Evolutionary conservation across 1,140 invertebrate genomes (phyloP).

Genomic region (Micrasema longulum): DNA sequence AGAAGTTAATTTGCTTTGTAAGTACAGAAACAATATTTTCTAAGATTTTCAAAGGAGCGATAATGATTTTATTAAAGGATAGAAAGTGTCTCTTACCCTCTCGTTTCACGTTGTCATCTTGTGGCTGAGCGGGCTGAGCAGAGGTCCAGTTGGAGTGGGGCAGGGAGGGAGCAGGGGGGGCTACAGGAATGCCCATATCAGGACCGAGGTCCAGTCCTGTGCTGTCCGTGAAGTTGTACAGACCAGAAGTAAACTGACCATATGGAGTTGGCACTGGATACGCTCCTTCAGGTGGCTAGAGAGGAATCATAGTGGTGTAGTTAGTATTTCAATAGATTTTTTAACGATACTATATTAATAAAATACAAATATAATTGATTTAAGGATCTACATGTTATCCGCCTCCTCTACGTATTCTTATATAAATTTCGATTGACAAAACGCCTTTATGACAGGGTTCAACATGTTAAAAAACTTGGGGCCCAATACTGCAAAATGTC

Average conservation of each 20-base stretch:
- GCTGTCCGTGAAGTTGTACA: slow-evolving; percentile 24
- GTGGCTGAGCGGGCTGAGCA: slow-evolving; percentile 1
- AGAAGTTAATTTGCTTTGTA: too few relatives aligned
- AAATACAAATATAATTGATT: too few relatives aligned
- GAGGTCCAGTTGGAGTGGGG: slow-evolving; percentile 21
- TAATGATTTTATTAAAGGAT: not conserved
- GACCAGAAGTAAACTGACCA: slow-evolving; percentile 9
- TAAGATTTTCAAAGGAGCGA: not conserved
- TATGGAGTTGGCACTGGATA: slow-evolving; percentile 18
- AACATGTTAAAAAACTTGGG: too few relatives aligned
- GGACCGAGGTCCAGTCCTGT: slow-evolving; percentile 7
- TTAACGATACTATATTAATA: too few relatives aligned
- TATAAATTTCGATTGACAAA: too few relatives aligned
- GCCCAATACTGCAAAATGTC: too few relatives aligned
- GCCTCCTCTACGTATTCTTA: too few relatives aligned
- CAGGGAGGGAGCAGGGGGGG: slow-evolving; percentile 21
- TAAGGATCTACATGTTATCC: too few relatives aligned
- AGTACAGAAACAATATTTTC: not conserved
- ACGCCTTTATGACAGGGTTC: too few relatives aligned
- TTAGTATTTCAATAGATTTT: too few relatives aligned
- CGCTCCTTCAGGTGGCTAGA: slow-evolving; percentile 9
- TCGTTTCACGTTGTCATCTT: slow-evolving; percentile 45
- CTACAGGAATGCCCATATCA: slow-evolving; percentile 13
- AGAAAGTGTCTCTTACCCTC: slow-evolving; percentile 43
- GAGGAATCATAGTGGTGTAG: too few relatives aligned